Conservation (phyloP, 2,113 vertebrate species). For the Anguilla japonica region DNA sequence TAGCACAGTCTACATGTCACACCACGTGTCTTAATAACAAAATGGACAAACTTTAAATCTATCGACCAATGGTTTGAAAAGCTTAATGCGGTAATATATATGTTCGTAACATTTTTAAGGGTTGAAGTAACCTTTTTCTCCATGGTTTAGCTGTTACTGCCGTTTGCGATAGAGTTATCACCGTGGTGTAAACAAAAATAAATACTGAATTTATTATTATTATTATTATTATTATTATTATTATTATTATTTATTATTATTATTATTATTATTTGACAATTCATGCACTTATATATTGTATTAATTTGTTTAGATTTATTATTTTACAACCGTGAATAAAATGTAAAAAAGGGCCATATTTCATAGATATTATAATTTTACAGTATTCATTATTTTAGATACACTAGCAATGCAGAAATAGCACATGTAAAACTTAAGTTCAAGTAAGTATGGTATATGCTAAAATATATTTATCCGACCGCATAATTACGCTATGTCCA, state of each 20-base stretch:
- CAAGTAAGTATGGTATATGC: background rate
- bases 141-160: background rate
- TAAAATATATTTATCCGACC: constrained; percentile 7
- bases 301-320: background rate
- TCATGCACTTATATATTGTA: too few relatives aligned
- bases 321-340: background rate
- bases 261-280: too few relatives aligned
- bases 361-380: background rate
- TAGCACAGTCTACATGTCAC: constrained; percentile 51
- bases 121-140: background rate
- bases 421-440: background rate
- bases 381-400: background rate
- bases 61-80: background rate
- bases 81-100: background rate
- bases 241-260: too few relatives aligned
- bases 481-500: constrained; percentile 37
- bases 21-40: constrained; percentile 37
- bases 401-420: constrained; percentile 12
- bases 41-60: background rate
- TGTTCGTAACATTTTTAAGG: background rate
- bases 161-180: background rate
- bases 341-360: background rate
- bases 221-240: too few relatives aligned
- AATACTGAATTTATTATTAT: background rate
- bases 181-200: background rate